phyloP scores from a whole-genome alignment of 2,113 vertebrate species.

The Aspiorhynchus laticeps region DNA sequence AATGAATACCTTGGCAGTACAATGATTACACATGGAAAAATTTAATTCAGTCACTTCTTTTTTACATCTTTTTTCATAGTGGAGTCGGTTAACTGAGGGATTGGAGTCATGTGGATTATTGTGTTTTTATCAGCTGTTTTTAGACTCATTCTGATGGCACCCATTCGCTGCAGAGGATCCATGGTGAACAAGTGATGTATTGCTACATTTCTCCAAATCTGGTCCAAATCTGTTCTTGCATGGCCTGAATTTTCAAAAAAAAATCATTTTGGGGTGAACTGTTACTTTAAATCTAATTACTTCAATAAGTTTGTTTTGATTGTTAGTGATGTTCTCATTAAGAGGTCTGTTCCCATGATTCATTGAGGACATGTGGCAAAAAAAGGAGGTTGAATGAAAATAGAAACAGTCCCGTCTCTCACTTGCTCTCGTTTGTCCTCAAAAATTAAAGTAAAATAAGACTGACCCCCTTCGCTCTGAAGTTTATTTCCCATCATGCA shows the following conservation, averaged over 20 bases:
- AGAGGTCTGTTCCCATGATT: background rate
- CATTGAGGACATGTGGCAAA: background rate
- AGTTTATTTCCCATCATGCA: conserved; percentile 41
- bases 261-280: background rate
- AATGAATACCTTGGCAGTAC: background rate
- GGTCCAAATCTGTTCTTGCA: too few relatives aligned
- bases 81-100: too few relatives aligned
- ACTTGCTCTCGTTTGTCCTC: background rate
- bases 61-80: too few relatives aligned
- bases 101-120: too few relatives aligned
- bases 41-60: too few relatives aligned
- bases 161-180: too few relatives aligned
- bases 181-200: too few relatives aligned
- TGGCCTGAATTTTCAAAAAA: too few relatives aligned
- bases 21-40: too few relatives aligned
- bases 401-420: background rate
- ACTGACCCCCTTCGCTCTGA: conserved; percentile 4
- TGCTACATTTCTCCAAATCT: background rate
- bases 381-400: conserved; percentile 11
- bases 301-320: background rate
- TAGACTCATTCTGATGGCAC: too few relatives aligned
- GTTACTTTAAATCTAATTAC: background rate
- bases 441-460: conserved; percentile 24
- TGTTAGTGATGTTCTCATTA: background rate
- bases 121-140: too few relatives aligned